Base-by-base conservation (phyloP, 2,797 vertebrate genomes). In the Chelonia mydas region DNA sequence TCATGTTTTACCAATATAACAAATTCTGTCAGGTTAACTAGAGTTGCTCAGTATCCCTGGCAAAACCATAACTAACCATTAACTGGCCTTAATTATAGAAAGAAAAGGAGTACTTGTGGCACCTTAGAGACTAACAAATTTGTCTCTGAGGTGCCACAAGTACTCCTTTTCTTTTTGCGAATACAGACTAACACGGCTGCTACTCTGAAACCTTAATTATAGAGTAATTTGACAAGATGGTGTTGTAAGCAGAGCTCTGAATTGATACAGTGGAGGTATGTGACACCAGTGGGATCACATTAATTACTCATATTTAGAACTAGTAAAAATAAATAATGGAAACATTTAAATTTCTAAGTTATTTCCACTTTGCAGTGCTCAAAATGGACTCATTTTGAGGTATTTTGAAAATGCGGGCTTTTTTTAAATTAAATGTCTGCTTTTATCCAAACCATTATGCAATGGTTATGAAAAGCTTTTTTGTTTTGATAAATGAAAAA, bases 61-160 rank as follows among this genome's bases (percentile, higher is more conserved):
- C 87, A 96, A 96, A 93, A 47, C 28, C 10, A 16, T 83, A 0
- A 0, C 91, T 96, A 96, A 97, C 41, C 41, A 41, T 96, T 96
- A 96, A 94, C 89, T 94, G 91, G 95, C 93, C 92, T 94, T 90
- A 33, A 65, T 94, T 95, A 77, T 95, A 90, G 93, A 89, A 41
- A 41, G 41, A 41, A 41, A 41, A 41, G 41, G 41, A 41, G 41
- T 5, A 41, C 41, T 41, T 41, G 41, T 41, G 41, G 41, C 5
- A 41, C 37, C 37, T 37, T 37, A 37, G 37, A 37, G 41, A 41
- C 41, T 41, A 41, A 41, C 41, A 41, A 41, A 41, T 41, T 41
- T 5, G 41, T 41, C 41, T 41, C 41, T 41, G 41, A 41, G 41
- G 41, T 41, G 41, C 5, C 41, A 41, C 41, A 41, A 41, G 41